Percentiles rank a stretch among this genome's conserved stretches.
These are phyloP conservation scores for Pseudopodoces humilis DNA, from an alignment of 2,113 vertebrate genomes.

Conservation along the genomic window DNA sequence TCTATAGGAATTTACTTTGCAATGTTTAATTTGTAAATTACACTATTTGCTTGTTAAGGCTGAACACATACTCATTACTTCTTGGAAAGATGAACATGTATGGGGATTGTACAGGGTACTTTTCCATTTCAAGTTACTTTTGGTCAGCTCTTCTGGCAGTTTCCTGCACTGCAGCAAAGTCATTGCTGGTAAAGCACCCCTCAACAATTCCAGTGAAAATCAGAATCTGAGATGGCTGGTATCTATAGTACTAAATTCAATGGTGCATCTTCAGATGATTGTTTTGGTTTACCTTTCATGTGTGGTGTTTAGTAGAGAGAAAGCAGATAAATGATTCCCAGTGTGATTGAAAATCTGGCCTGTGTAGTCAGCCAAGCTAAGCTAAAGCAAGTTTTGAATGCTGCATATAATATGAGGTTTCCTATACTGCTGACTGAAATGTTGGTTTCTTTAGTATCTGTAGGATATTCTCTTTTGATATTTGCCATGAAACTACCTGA, in stretches of 20 bases:
- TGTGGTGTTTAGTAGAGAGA: not conserved
- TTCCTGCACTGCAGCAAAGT: slow-evolving; percentile 49
- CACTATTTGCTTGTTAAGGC: not conserved
- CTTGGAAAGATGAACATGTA: not conserved
- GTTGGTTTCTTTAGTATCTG: not conserved
- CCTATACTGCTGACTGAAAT: not conserved
- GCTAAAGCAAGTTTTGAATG: not conserved
- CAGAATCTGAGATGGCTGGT: not conserved
- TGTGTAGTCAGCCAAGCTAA: not conserved
- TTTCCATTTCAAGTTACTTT: not conserved
- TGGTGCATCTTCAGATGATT: not conserved
- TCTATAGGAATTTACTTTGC: slow-evolving; percentile 27
- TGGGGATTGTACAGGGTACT: not conserved
- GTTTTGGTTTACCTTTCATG: not conserved
- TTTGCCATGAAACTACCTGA: not conserved
- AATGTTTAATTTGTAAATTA: slow-evolving; percentile 42
- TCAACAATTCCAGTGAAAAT: not conserved
- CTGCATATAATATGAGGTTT: not conserved
- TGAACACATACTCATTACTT: slow-evolving; percentile 8
- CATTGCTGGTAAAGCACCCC: slow-evolving; percentile 21
- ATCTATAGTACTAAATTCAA: not conserved
- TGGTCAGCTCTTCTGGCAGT: not conserved
- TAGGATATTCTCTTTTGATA: not conserved
- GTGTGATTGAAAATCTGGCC: not conserved
- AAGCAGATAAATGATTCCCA: not conserved